Evolutionary conservation across 2,888 invertebrate species (phyloP).

Genomic region (Marronus borbonicus): DNA sequence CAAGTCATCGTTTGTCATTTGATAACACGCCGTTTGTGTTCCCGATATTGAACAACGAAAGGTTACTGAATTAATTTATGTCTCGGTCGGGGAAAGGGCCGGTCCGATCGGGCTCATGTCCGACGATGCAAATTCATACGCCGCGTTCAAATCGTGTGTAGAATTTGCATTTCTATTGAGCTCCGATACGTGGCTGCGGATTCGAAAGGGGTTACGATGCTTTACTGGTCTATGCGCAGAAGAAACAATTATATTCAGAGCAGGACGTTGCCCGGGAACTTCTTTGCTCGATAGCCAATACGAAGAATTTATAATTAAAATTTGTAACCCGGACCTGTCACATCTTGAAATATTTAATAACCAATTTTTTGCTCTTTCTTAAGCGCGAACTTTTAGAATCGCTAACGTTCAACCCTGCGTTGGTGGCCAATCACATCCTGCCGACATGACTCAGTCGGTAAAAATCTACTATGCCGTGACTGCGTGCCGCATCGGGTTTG

Average conservation of each 20-base stretch:
- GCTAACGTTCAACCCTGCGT: too few species aligned
- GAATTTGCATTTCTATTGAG: constrained; percentile 58
- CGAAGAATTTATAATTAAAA: too few species aligned
- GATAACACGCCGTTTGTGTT: constrained; percentile 58
- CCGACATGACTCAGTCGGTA: neutral
- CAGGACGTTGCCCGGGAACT: constrained; percentile 12
- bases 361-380: too few species aligned
- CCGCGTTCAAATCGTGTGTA: constrained; percentile 59
- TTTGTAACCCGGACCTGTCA: neutral
- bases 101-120: constrained; percentile 50
- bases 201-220: neutral
- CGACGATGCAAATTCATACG: constrained; percentile 59
- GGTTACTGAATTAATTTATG: constrained; percentile 61
- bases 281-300: neutral
- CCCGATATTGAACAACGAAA: constrained; percentile 59
- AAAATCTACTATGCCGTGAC: neutral
- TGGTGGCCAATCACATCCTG: too few species aligned
- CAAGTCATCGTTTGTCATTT: constrained; percentile 61
- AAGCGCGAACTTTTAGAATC: too few species aligned
- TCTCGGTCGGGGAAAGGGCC: neutral
- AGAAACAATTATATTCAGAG: constrained; percentile 43
- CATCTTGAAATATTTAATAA: neutral
- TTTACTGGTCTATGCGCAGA: neutral
- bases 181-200: neutral
- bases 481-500: too few species aligned